These are phyloP conservation scores for Gandaritis pyraliata DNA, from an alignment of 2,888 invertebrate genomes.

Conservation along the genomic window DNA sequence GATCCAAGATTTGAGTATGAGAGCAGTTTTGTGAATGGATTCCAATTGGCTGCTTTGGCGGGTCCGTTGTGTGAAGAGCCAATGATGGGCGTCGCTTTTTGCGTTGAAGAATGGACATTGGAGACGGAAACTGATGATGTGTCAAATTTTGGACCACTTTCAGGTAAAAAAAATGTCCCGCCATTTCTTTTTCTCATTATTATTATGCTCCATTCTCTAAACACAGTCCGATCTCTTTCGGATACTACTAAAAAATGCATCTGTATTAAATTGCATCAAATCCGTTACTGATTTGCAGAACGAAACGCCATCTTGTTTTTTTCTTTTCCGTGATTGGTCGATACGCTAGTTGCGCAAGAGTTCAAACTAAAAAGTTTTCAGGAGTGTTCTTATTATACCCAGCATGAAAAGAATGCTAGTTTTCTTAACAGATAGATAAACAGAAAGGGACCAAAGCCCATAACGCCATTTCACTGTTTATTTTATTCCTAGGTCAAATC, in stretches of 20 bases:
- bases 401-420: too few species aligned
- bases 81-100: slow-evolving; percentile 96
- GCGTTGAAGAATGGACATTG: slow-evolving; percentile 92
- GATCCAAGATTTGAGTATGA: slow-evolving; percentile 87
- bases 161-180: too few species aligned
- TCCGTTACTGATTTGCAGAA: neutral
- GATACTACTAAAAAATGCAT: too few species aligned
- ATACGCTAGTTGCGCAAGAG: too few species aligned
- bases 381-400: too few species aligned
- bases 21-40: slow-evolving; percentile 92
- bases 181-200: too few species aligned
- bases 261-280: neutral
- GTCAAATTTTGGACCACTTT: slow-evolving; percentile 80
- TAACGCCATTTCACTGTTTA: neutral
- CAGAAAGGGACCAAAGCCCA: too few species aligned
- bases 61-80: slow-evolving; percentile 99
- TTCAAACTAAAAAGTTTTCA: too few species aligned
- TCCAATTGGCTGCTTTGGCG: slow-evolving; percentile 92
- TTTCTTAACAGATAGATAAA: too few species aligned
- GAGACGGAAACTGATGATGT: slow-evolving; percentile 71
- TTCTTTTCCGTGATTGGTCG: neutral
- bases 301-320: neutral
- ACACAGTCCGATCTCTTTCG: too few species aligned
- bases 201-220: too few species aligned
- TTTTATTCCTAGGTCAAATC: slow-evolving; percentile 88